These are phyloP conservation scores for Rhimphoctona megacephalus DNA, from an alignment of 2,888 invertebrate genomes.

Conservation along the genomic window DNA sequence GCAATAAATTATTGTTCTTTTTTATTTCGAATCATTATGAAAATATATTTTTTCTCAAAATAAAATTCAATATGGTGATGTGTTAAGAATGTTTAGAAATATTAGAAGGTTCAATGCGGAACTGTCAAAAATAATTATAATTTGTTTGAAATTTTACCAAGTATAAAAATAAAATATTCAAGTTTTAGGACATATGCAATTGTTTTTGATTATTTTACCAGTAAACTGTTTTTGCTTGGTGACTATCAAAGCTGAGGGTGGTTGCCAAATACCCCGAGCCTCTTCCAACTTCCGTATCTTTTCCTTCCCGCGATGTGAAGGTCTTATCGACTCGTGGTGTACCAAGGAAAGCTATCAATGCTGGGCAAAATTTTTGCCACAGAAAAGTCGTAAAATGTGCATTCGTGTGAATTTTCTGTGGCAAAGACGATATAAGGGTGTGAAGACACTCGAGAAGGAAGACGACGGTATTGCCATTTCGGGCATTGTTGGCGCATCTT, in stretches of 20 bases:
- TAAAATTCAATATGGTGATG: too few species aligned
- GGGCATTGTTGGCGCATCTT: conserved; percentile 78
- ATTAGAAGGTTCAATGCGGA: too few species aligned
- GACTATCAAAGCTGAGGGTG: conserved; percentile 92
- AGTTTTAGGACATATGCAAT: conserved; percentile 1
- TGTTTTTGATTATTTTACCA: conserved; percentile 85
- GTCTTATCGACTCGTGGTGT: conserved; percentile 94
- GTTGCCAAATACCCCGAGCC: conserved; percentile 90
- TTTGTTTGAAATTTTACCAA: background rate
- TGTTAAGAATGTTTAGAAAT: too few species aligned
- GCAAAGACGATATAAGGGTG: conserved; percentile 93
- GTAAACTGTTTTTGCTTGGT: conserved; percentile 96
- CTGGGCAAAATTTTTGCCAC: conserved; percentile 97
- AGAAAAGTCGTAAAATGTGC: conserved; percentile 94
- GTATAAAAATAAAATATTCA: background rate
- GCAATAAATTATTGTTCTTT: too few species aligned
- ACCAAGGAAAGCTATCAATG: conserved; percentile 94
- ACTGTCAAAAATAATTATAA: too few species aligned
- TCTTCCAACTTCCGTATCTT: conserved; percentile 86
- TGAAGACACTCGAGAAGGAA: conserved; percentile 95
- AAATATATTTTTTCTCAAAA: too few species aligned
- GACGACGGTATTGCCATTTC: conserved; percentile 89
- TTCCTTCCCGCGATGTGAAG: conserved; percentile 89
- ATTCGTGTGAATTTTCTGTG: conserved; percentile 93
- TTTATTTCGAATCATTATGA: too few species aligned